Conservation (phyloP, 2,888 invertebrate genomes). For the Beris chalybata region DNA sequence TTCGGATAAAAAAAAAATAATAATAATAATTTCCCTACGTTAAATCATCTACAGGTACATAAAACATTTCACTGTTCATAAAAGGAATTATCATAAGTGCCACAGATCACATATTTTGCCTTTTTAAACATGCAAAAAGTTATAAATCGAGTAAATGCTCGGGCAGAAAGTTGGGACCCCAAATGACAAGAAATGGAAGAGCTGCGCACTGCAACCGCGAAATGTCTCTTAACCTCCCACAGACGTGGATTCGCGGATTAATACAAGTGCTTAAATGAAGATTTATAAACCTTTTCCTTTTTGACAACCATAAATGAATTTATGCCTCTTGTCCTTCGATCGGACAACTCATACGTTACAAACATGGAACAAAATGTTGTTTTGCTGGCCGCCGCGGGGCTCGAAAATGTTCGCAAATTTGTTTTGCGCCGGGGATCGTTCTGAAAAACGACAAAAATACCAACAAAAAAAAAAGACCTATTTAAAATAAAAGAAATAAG, state of each 20-base stretch:
- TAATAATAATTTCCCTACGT: too few species aligned
- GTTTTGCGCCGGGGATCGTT: conserved; percentile 2
- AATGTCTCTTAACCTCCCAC: conserved; percentile 36
- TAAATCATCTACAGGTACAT: conserved; percentile 5
- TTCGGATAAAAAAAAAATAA: too few species aligned
- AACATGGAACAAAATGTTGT: conserved; percentile 13
- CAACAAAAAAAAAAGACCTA: too few species aligned
- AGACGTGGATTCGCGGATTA: conserved; percentile 34
- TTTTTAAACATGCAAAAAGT: conserved; percentile 13
- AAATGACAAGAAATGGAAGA: neutral
- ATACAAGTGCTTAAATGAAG: conserved; percentile 41
- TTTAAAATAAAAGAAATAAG: too few species aligned
- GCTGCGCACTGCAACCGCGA: conserved; percentile 1
- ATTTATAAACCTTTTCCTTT: conserved; percentile 40
- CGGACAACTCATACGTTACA: conserved; percentile 38
- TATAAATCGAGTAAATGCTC: neutral
- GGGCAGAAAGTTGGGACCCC: neutral
- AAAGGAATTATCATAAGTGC: conserved; percentile 21
- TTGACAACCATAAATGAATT: conserved; percentile 40
- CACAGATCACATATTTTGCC: conserved; percentile 28
- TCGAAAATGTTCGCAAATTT: conserved; percentile 35
- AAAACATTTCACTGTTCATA: conserved; percentile 15
- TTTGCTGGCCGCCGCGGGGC: conserved; percentile 20
- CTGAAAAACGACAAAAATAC: too few species aligned
- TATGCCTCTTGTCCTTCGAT: conserved; percentile 37